Evolutionary conservation across 2,797 vertebrate genomes (phyloP).

Genomic region (Bovichtus diacanthus): DNA sequence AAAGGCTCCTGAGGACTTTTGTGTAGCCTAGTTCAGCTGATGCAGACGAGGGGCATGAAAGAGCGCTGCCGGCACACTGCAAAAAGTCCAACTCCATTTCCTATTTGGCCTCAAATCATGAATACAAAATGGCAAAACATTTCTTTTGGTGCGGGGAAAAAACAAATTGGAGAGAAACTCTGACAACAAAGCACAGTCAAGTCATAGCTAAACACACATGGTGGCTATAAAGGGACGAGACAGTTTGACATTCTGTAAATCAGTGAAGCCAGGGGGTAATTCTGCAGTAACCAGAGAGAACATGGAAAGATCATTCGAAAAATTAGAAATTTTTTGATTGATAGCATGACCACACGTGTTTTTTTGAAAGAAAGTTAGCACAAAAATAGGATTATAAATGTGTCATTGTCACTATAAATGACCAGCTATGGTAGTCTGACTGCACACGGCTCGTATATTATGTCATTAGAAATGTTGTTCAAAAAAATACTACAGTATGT

Average conservation of each 20-base stretch:
- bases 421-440: background rate
- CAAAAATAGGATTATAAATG: background rate
- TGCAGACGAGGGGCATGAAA: conserved; percentile 31
- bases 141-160: background rate
- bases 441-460: background rate
- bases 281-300: background rate
- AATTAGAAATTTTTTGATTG: background rate
- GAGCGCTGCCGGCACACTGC: conserved; percentile 29
- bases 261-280: background rate
- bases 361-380: background rate
- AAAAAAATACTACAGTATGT: no score
- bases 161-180: conserved; percentile 1
- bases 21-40: conserved; percentile 30
- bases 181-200: background rate
- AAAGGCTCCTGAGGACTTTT: conserved; percentile 53
- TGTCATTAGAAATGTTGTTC: no score
- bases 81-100: conserved; percentile 50
- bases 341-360: background rate
- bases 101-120: conserved; percentile 42
- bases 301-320: background rate
- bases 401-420: background rate
- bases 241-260: background rate
- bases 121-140: conserved; percentile 29
- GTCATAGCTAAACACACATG: background rate
- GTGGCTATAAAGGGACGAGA: background rate